A percentile compares a stretch with the other conserved stretches of the same genome.
These are phyloP conservation scores for Luidia sarsii DNA, from an alignment of 53 echinoderm and acorn worm species.

Conservation along the genomic window DNA sequence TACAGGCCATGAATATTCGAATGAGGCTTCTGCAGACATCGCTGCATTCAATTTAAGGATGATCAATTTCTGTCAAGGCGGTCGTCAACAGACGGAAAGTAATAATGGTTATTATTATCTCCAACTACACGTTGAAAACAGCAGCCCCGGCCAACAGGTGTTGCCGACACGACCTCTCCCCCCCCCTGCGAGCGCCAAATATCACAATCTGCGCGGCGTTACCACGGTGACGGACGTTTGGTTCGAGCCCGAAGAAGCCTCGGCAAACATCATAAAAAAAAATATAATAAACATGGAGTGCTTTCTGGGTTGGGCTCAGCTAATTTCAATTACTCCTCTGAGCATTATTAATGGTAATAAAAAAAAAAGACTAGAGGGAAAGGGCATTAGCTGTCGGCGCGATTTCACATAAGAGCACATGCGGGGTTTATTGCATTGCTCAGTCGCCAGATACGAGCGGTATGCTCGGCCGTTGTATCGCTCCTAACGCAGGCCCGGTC, in stretches of 20 bases:
- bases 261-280: conserved; percentile 55
- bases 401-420: no score
- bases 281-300: conserved; percentile 53
- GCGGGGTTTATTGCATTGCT: conserved; percentile 28
- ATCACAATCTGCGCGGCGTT: conserved; percentile 32
- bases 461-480: no score
- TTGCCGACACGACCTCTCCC: conserved; percentile 2
- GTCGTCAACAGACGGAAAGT: no score
- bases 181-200: conserved; percentile 26
- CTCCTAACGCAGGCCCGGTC: no score
- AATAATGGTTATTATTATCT: no score
- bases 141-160: conserved; percentile 33
- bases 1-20: no score
- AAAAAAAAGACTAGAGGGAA: neutral
- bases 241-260: conserved; percentile 13
- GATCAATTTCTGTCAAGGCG: no score
- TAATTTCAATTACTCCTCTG: conserved; percentile 38
- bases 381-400: no score
- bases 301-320: conserved; percentile 19
- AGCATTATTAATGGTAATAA: conserved; percentile 29
- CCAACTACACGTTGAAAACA: conserved; percentile 29
- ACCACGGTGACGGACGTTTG: conserved; percentile 43
- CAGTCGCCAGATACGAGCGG: conserved; percentile 12
- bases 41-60: no score
- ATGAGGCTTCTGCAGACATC: no score